A percentile compares a stretch with the other conserved stretches of the same genome.
These are phyloP conservation scores for Melanerpes formicivorus DNA, from an alignment of 2,113 vertebrate species.

Conservation along the genomic window DNA sequence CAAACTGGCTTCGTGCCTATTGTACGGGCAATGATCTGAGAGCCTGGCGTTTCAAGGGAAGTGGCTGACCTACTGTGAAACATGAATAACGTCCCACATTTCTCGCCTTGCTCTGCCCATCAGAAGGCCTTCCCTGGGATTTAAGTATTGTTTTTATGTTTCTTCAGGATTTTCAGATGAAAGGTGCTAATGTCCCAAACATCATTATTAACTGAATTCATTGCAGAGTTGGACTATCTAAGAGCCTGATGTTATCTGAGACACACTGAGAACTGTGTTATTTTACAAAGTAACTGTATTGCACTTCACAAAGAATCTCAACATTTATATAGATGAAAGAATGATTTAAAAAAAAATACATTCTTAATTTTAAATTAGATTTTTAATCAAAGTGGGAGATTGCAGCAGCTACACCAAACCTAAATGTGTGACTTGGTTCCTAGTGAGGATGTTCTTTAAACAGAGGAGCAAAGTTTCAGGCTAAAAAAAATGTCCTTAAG, in stretches of 20 bases:
- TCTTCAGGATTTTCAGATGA: slow-evolving; percentile 10
- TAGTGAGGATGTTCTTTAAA: slow-evolving; percentile 38
- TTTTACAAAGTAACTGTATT: neutral
- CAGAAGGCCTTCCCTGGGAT: neutral
- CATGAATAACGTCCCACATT: neutral
- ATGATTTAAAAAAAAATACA: neutral
- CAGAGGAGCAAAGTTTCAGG: slow-evolving; percentile 25
- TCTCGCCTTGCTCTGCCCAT: neutral
- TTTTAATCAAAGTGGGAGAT: slow-evolving; percentile 50
- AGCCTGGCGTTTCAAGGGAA: neutral
- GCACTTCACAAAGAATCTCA: slow-evolving; percentile 7
- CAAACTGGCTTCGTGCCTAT: neutral
- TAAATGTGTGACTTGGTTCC: neutral
- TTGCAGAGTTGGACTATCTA: neutral
- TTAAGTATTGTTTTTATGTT: slow-evolving; percentile 32
- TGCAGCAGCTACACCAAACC: slow-evolving; percentile 9
- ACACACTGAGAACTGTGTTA: neutral
- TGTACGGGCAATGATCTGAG: slow-evolving; percentile 3
- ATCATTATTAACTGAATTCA: slow-evolving; percentile 22
- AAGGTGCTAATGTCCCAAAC: slow-evolving; percentile 30
- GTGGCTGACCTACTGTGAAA: slow-evolving; percentile 28
- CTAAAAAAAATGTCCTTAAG: slow-evolving; percentile 21
- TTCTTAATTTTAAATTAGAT: slow-evolving; percentile 56
- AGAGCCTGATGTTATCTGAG: slow-evolving; percentile 14
- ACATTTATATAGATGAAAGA: slow-evolving; percentile 2